Base-by-base conservation (phyloP, 2,797 vertebrate species). In the Sparidentex hasta region DNA sequence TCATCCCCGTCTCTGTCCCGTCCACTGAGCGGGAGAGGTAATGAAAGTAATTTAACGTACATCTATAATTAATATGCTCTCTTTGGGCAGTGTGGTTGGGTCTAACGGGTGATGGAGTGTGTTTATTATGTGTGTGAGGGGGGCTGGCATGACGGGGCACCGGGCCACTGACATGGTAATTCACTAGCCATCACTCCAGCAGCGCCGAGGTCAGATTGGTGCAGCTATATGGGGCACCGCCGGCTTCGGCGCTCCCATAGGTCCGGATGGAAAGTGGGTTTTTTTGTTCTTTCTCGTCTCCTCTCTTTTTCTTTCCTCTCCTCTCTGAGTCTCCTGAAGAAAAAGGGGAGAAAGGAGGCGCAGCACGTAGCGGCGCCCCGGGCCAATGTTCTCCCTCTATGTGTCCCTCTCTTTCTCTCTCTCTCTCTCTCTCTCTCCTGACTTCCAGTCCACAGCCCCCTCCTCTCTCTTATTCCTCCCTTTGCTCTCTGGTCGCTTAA, bases 1-100 rank as follows among this genome's bases (percentile, higher is more conserved):
- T 96, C 95, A 94, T 87, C 86, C 65, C 88, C 94, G 95, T 93
- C 85, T 84, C 63, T 81, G 87, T 94, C 93, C 92, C 83, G 90
- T 92, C 92, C 91, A 88, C 93, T 88, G 94, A 94, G 92, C 85
- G 90, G 91, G 88, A 91, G 91, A 94, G 93, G 95, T 97, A 97
- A 97, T 96, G 96, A 97, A 97, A 97, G 96, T 97, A 96, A 98
- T 98, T 97, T 97, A 97, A 97, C 95, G 96, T 96, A 96, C 96
- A 97, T 97, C 94, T 96, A 97, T 97, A 98, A 98, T 98, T 98
- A 97, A 98, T 97, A 96, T 94, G 93, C 93, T 95, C 92, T 94
- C 95, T 95, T 94, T 93, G 92, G 91, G 90, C 89, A 84, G 88
- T 91, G 94, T 93, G 90, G 87, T 86, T 83, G 92, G 90, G 90